Evolutionary conservation across 2,888 invertebrate species (phyloP).

Genomic region (Erpobdella octoculata): DNA sequence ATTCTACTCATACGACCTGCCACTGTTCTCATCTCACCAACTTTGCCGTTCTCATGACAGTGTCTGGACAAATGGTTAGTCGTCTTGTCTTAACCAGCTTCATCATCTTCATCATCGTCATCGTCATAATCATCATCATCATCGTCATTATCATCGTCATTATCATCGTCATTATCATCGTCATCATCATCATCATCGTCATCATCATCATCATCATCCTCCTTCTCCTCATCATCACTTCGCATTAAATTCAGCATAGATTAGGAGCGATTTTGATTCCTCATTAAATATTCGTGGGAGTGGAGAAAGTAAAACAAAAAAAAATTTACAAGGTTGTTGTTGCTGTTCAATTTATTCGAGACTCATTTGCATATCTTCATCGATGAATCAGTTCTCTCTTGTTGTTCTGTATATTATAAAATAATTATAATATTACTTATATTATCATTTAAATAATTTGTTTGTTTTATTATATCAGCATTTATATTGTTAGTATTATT

Average conservation of each 20-base stretch:
- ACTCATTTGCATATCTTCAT: too few relatives aligned
- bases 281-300: too few relatives aligned
- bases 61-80: constrained; percentile 29
- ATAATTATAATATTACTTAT: too few relatives aligned
- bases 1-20: constrained; percentile 45
- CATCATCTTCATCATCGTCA: background rate
- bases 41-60: constrained; percentile 51
- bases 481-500: too few relatives aligned
- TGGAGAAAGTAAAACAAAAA: too few relatives aligned
- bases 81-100: background rate
- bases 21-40: constrained; percentile 50
- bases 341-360: too few relatives aligned
- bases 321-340: too few relatives aligned
- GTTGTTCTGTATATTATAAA: too few relatives aligned
- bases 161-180: background rate
- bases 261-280: too few relatives aligned
- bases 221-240: background rate
- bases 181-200: background rate
- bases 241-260: background rate
- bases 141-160: constrained; percentile 14
- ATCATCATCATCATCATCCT: constrained; percentile 5
- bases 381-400: too few relatives aligned
- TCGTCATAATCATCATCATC: background rate
- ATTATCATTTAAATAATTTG: too few relatives aligned
- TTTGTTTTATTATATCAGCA: too few relatives aligned